Evolutionary conservation across 1,140 invertebrate genomes (phyloP).

Genomic region (Brachionus koreanus): DNA sequence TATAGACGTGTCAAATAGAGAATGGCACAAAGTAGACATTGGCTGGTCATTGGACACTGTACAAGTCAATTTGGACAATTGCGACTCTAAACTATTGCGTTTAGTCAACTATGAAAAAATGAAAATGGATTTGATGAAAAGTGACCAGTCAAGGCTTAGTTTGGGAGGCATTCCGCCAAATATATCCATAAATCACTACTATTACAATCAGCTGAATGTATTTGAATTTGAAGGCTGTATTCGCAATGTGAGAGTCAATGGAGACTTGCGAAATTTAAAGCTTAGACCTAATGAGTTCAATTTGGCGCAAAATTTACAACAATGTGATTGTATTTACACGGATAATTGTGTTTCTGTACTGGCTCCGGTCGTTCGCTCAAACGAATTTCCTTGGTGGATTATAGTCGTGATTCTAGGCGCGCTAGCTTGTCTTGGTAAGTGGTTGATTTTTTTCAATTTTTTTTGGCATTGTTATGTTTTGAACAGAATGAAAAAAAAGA

Average conservation of each 20-base stretch:
- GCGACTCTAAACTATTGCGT: background rate
- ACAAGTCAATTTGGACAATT: constrained; percentile 31
- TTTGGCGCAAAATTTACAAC: constrained; percentile 33
- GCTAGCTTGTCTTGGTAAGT: constrained; percentile 28
- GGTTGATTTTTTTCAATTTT: background rate
- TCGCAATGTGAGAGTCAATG: constrained; percentile 22
- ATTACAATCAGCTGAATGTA: constrained; percentile 40
- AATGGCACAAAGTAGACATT: constrained; percentile 39
- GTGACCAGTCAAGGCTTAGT: background rate
- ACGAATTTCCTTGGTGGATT: constrained; percentile 44
- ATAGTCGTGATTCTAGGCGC: constrained; percentile 32
- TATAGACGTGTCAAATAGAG: background rate
- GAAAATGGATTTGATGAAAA: background rate
- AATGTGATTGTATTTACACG: constrained; percentile 39
- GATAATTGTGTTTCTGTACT: background rate
- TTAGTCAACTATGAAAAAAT: background rate
- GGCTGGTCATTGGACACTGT: background rate
- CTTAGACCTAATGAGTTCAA: background rate
- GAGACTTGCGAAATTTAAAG: constrained; percentile 33
- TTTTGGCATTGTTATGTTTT: background rate
- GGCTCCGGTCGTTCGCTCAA: background rate
- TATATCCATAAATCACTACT: constrained; percentile 40
- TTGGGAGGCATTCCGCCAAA: constrained; percentile 23
- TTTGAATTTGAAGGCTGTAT: constrained; percentile 40
- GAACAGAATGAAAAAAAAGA: background rate